These are phyloP conservation scores for Sesia apiformis DNA, from an alignment of 2,888 invertebrate species.

Conservation along the genomic window DNA sequence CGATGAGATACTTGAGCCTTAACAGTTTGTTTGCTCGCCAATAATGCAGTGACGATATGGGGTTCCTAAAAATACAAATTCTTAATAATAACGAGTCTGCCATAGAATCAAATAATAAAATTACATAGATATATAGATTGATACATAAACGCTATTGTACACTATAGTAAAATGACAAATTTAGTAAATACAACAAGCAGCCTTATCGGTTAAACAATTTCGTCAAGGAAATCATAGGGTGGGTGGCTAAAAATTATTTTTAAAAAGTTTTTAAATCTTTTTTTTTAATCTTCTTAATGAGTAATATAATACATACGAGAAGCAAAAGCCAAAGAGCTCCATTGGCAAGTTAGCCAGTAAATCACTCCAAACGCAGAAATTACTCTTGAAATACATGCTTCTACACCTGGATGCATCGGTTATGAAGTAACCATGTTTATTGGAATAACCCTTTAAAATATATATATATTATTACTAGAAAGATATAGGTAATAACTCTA, in stretches of 20 bases:
- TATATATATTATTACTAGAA: neutral
- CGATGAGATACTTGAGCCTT: constrained; percentile 48
- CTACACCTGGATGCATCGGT: constrained; percentile 41
- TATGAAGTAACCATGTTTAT: constrained; percentile 47
- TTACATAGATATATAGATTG: no score
- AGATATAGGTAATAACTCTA: no score
- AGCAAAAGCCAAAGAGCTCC: constrained; percentile 44
- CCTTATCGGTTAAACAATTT: no score
- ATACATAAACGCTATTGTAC: no score
- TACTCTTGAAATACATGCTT: constrained; percentile 44
- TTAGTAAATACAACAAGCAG: no score
- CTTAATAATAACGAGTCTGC: neutral
- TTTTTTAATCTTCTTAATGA: no score
- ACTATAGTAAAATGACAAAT: no score
- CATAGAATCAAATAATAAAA: no score
- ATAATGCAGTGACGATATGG: constrained; percentile 41
- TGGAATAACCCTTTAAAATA: constrained; percentile 41
- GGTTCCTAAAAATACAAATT: constrained; percentile 22
- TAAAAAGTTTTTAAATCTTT: no score
- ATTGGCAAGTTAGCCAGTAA: constrained; percentile 44
- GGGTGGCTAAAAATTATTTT: no score
- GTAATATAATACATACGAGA: constrained; percentile 29
- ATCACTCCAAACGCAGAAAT: constrained; percentile 42
- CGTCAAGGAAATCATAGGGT: no score
- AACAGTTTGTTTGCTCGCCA: constrained; percentile 45